Conservation (phyloP, 2,888 invertebrate genomes). For the Cyclophora punctaria region DNA sequence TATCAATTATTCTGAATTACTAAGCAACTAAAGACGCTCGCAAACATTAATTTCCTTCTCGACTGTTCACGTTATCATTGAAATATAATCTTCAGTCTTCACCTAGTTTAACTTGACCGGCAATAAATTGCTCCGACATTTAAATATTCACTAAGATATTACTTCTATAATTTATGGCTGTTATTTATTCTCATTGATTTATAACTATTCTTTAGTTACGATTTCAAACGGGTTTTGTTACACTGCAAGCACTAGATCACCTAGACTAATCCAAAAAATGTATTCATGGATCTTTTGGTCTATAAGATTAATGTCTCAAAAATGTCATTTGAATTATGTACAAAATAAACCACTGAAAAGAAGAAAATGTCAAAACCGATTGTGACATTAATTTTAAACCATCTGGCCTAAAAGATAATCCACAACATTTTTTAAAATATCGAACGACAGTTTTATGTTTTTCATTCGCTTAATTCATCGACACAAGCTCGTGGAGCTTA, state of each 20-base stretch:
- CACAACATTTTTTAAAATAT: too few relatives aligned
- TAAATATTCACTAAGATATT: constrained; percentile 16
- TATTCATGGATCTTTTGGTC: constrained; percentile 18
- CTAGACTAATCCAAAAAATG: constrained; percentile 12
- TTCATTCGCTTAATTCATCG: too few relatives aligned
- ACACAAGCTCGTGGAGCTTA: too few relatives aligned
- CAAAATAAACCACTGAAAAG: too few relatives aligned
- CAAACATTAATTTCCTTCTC: constrained; percentile 8
- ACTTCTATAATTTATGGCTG: constrained; percentile 18
- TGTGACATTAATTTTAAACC: too few relatives aligned
- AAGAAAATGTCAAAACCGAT: too few relatives aligned
- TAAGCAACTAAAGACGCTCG: background rate
- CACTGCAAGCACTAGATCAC: constrained; percentile 10
- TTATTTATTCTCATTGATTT: constrained; percentile 19
- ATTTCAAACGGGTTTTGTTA: constrained; percentile 13
- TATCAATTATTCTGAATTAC: too few relatives aligned
- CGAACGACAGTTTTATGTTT: too few relatives aligned
- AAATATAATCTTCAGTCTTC: constrained; percentile 7
- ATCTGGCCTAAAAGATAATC: too few relatives aligned
- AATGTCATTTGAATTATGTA: too few relatives aligned
- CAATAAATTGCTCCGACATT: constrained; percentile 14
- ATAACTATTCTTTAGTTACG: constrained; percentile 16
- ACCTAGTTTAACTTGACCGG: constrained; percentile 9
- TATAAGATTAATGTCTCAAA: constrained; percentile 12
- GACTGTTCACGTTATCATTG: constrained; percentile 8